Percentiles rank a stretch among this genome's conserved stretches.
Evolutionary conservation across 2,888 invertebrate species (phyloP).

Genomic region (Nomada hirtipes): DNA sequence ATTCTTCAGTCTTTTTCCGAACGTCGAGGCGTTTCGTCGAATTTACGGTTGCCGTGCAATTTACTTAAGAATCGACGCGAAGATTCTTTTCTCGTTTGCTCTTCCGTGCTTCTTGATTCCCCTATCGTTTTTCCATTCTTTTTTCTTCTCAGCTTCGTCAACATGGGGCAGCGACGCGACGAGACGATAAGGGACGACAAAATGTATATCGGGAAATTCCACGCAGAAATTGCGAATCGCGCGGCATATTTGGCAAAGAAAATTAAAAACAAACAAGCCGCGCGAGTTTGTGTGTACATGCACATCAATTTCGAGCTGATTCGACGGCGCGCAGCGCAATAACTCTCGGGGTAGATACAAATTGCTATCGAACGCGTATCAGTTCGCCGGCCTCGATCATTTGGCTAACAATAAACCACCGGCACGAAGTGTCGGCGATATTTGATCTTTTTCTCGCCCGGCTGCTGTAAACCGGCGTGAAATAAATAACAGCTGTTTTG

Average conservation of each 20-base stretch:
- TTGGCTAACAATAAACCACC: constrained; percentile 57
- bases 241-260: constrained; percentile 49
- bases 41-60: neutral
- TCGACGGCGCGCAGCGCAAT: constrained; percentile 49
- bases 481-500: constrained; percentile 44
- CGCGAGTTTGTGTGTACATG: constrained; percentile 30
- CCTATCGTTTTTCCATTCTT: neutral
- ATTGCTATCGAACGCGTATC: constrained; percentile 63
- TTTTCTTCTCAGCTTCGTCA: neutral
- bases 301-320: constrained; percentile 61
- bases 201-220: constrained; percentile 15
- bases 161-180: neutral
- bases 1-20: neutral
- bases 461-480: constrained; percentile 6
- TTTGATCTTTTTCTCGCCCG: constrained; percentile 55
- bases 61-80: neutral
- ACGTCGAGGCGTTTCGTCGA: neutral
- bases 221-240: constrained; percentile 32
- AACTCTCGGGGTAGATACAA: constrained; percentile 55
- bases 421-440: constrained; percentile 46
- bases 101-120: neutral
- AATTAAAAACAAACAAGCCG: constrained; percentile 68
- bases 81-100: neutral
- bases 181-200: constrained; percentile 11
- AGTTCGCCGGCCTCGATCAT: constrained; percentile 59